These are phyloP conservation scores for Eriocheir sinensis DNA, from an alignment of 1,140 invertebrate genomes.

Conservation along the genomic window DNA sequence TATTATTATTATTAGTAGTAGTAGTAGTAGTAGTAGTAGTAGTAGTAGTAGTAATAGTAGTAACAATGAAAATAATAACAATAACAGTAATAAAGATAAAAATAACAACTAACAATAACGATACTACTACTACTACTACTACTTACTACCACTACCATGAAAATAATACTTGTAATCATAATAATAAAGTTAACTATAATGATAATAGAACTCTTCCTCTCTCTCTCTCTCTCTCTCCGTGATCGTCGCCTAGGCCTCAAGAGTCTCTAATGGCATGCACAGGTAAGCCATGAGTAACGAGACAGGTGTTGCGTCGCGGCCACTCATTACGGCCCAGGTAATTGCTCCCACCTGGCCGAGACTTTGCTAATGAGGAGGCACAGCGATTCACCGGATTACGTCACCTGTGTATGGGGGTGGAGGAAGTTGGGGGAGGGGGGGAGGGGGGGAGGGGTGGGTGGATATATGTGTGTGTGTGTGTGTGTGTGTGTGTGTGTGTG, in stretches of 20 bases:
- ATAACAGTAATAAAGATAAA: background rate
- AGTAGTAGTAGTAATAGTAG: background rate
- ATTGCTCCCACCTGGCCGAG: background rate
- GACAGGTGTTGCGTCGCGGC: background rate
- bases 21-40: background rate
- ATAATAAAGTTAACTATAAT: background rate
- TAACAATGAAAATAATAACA: background rate
- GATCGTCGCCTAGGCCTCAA: too few relatives aligned
- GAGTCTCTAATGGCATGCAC: too few relatives aligned
- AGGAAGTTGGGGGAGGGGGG: too few relatives aligned
- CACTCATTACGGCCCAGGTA: background rate
- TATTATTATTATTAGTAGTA: background rate
- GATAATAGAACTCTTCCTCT: too few relatives aligned
- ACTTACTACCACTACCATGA: background rate
- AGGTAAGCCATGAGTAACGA: background rate
- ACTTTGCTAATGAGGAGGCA: background rate
- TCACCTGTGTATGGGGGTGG: background rate
- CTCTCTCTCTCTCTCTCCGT: too few relatives aligned
- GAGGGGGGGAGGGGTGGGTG: too few relatives aligned
- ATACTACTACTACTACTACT: background rate
- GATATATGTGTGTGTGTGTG: too few relatives aligned
- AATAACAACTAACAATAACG: background rate
- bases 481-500: slow-evolving; percentile 13
- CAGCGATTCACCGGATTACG: background rate
- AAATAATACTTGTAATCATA: background rate